Evolutionary conservation across 2,113 vertebrate genomes (phyloP).

Genomic region (Leptobrachium ailaonicum): DNA sequence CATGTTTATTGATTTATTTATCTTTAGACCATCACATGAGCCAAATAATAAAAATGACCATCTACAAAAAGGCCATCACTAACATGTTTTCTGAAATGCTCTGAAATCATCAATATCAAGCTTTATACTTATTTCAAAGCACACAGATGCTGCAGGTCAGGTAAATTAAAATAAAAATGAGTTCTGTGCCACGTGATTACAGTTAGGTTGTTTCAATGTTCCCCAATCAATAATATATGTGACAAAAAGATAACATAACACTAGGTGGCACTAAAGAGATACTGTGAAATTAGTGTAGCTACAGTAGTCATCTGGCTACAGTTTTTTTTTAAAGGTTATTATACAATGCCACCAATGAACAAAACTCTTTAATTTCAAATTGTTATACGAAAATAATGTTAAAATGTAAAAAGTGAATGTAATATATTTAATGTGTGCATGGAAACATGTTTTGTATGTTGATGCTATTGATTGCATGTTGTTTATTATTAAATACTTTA

Average conservation of each 20-base stretch:
- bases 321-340: not conserved
- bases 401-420: too few species aligned
- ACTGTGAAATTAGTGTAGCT: constrained; percentile 6
- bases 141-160: not conserved
- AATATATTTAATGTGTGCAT: too few species aligned
- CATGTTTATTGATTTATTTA: constrained; percentile 42
- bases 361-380: too few species aligned
- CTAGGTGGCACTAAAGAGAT: constrained; percentile 46
- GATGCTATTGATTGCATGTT: too few species aligned
- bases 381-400: too few species aligned
- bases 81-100: not conserved
- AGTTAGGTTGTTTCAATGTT: not conserved
- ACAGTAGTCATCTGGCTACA: constrained; percentile 1
- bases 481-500: too few species aligned
- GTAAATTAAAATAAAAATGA: not conserved
- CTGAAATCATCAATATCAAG: not conserved
- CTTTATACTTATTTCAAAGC: not conserved
- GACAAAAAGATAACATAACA: constrained; percentile 18
- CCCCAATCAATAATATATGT: not conserved
- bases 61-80: constrained; percentile 33
- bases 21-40: constrained; percentile 14
- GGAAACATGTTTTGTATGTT: too few species aligned
- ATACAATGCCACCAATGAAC: not conserved
- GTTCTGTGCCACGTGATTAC: not conserved
- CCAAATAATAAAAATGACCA: constrained; percentile 16